Percentiles rank a stretch among this genome's conserved stretches.
Evolutionary conservation across 2,888 invertebrate species (phyloP).

Genomic region (Notodonta ziczac): DNA sequence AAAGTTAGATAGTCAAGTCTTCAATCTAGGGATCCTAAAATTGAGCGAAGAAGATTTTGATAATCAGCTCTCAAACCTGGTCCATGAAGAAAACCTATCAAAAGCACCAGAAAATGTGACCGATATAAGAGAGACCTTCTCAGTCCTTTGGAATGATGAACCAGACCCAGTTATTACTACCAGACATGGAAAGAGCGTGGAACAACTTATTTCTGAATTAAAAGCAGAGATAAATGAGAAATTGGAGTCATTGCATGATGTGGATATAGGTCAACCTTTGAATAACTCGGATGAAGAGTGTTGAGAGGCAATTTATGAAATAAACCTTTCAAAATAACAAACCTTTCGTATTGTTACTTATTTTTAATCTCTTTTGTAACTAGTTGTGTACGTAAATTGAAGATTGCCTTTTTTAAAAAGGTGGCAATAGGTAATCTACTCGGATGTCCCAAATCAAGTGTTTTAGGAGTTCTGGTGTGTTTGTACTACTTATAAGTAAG

Average conservation of each 20-base stretch:
- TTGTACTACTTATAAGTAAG: too few species aligned
- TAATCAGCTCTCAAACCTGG: constrained; percentile 8
- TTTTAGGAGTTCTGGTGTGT: too few species aligned
- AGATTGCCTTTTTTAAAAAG: too few species aligned
- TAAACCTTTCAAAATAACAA: too few species aligned
- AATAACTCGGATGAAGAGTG: background rate
- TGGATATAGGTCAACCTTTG: constrained; percentile 2
- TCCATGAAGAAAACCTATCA: constrained; percentile 6
- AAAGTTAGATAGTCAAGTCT: constrained; percentile 1
- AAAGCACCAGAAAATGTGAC: constrained; percentile 14
- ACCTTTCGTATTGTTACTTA: too few species aligned
- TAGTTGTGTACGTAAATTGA: too few species aligned
- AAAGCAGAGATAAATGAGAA: constrained; percentile 35
- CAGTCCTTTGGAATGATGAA: constrained; percentile 24
- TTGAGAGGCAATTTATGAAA: too few species aligned
- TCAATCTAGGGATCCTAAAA: background rate
- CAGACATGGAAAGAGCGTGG: background rate
- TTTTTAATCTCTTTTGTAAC: too few species aligned
- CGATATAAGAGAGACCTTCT: constrained; percentile 26
- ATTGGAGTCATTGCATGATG: constrained; percentile 23
- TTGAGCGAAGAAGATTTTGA: background rate
- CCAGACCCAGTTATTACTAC: background rate
- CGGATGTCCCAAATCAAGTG: too few species aligned
- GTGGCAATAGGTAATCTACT: too few species aligned
- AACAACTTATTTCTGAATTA: constrained; percentile 27